A percentile compares a stretch with the other conserved stretches of the same genome.
Evolutionary conservation across 2,797 vertebrate genomes (phyloP).

Genomic region (Erithacus rubecula): DNA sequence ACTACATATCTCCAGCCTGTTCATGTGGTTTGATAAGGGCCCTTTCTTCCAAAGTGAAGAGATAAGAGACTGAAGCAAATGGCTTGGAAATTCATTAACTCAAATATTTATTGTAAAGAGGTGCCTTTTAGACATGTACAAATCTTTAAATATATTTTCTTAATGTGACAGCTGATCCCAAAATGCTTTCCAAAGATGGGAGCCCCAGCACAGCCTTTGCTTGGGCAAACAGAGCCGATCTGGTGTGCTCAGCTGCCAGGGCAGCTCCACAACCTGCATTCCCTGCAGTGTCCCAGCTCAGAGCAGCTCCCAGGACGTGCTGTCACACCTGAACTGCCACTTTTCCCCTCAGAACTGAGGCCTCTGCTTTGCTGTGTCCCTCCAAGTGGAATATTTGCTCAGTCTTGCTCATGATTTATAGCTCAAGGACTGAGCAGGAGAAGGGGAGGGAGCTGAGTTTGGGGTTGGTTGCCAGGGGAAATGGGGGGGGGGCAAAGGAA

Average conservation of each 20-base stretch:
- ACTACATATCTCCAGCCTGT: slow-evolving; percentile 6
- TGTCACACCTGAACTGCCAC: background rate
- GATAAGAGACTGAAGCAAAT: slow-evolving; percentile 62
- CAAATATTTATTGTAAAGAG: slow-evolving; percentile 62
- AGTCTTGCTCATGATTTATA: background rate
- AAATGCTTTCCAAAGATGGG: background rate
- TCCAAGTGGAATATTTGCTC: background rate
- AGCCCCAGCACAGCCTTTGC: background rate
- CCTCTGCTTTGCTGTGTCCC: background rate
- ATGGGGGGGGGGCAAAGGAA: background rate
- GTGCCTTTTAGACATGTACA: slow-evolving; percentile 16
- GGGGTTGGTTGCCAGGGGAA: background rate
- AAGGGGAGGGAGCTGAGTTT: background rate
- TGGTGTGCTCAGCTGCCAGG: background rate
- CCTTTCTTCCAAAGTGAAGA: slow-evolving; percentile 13
- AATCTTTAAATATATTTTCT: slow-evolving; percentile 11
- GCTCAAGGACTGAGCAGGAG: background rate
- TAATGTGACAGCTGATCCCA: slow-evolving; percentile 29
- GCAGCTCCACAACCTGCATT: background rate
- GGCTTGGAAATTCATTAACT: slow-evolving; percentile 61
- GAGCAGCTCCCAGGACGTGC: background rate
- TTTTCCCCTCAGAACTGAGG: background rate
- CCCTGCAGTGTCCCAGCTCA: background rate
- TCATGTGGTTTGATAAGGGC: slow-evolving; percentile 34
- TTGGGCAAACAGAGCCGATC: slow-evolving; percentile 5